Evolutionary conservation across 2,113 vertebrate species (phyloP).

Genomic region (Odobenus rosmarus): DNA sequence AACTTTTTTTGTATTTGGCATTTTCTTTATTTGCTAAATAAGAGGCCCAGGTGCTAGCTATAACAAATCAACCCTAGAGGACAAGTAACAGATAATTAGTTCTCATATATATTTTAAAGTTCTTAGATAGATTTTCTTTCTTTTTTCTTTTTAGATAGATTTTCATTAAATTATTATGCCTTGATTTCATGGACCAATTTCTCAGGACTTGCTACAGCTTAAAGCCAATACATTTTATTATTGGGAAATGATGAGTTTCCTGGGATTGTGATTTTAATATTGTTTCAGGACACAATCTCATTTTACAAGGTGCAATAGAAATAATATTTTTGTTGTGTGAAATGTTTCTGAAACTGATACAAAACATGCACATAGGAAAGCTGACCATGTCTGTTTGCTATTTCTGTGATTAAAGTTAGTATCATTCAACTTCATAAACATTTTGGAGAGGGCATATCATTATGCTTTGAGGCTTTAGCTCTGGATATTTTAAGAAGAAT

Average conservation of each 20-base stretch:
- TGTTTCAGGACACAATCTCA: conserved; percentile 46
- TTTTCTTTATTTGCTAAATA: conserved; percentile 23
- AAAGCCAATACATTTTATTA: conserved; percentile 49
- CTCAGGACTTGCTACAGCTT: conserved; percentile 2
- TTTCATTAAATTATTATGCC: conserved; percentile 59
- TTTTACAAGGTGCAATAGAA: conserved; percentile 42
- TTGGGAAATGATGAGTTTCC: conserved; percentile 41
- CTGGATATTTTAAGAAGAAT: conserved; percentile 20
- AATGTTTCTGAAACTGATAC: not conserved
- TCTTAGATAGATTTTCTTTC: conserved; percentile 31
- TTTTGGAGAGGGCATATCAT: not conserved
- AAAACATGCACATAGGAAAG: not conserved
- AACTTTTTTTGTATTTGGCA: not conserved
- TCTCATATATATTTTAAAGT: conserved; percentile 60
- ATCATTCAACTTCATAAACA: conserved; percentile 28
- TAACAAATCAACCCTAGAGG: conserved; percentile 47
- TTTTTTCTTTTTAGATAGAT: conserved; percentile 24
- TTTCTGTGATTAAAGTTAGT: conserved; percentile 21
- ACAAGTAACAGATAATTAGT: conserved; percentile 56
- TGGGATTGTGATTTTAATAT: not conserved
- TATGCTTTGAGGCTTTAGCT: not conserved
- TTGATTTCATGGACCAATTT: conserved; percentile 51
- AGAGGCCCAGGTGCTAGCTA: not conserved
- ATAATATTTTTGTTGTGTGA: not conserved
- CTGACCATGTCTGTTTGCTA: not conserved